Evolutionary conservation across 2,888 invertebrate species (phyloP), one percentile per base, ranked within the genome.

Genomic region (Oligia latruncula): DNA sequence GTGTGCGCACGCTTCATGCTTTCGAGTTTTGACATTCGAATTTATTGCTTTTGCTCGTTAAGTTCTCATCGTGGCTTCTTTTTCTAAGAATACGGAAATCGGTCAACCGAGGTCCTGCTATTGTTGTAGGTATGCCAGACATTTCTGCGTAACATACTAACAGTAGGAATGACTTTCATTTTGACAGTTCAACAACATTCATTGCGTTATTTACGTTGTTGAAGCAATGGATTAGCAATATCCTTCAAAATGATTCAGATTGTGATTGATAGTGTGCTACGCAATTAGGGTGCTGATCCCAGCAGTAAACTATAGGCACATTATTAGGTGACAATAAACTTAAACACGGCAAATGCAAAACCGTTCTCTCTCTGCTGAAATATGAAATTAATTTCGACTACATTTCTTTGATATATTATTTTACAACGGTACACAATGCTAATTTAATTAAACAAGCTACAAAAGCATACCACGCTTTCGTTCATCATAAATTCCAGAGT

Each of bases 1-100:
- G 80, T 83, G 80, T 78, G 75, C 73, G 77, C 72, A 80, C 77
- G 77, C 73, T 87, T 87, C 76, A 81, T 81, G 82, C 84, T 87
- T 86, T 87, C 88, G 58, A 78, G 84, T 73, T 78, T 78, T 79
- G 84, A 81, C 77, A 67, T 52, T 74, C 60, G 70, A 78, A 78
- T 82, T 81, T 78, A 79, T 85, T 80, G 74, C 62, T 58, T 73
- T 52, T 64, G 43, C 68, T 64, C 71, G 40, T 64, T 55, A 29
- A 68, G 71, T 70, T 70, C 52, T 58, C 67, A 73, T 78, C 29
- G 49, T 78, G 40, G 78, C 43, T 72, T 74, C 35, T 35, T 71
- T 58, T 71, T 71, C 70, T 46, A 58, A 15, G 35, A 82, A 58
- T 70, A n/a, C 23, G 43, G 29, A 58, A 81, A 70, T 64, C 68